Base-by-base conservation (phyloP, 2,888 invertebrate genomes). In the Philaethria dido region DNA sequence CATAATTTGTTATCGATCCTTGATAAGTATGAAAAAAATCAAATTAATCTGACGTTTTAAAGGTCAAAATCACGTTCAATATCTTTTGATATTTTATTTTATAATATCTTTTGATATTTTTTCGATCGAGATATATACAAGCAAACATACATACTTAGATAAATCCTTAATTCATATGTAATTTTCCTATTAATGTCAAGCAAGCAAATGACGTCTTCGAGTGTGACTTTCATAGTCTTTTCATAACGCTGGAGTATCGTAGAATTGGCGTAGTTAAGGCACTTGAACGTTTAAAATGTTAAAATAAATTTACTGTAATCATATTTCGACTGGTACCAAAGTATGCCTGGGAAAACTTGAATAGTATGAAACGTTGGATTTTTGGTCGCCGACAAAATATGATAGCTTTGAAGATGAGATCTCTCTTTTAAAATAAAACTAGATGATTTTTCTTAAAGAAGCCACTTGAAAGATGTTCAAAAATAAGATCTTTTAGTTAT, bases 341-440 rank as follows among this genome's bases (percentile, higher is more conserved):
- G 22, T 42, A 5, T 42, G 42, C 57, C 5, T 42, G 57, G 22
- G 22, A 25, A 16, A 4, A 42, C 22, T 57, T 42, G 42, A 57
- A 42, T 42, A 22, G 39, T 11, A 39, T 8, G 57, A 42, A 57
- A 57, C 20, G 42, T 22, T 25, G 22, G 13, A 25, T 57, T 42
- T 42, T 57, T 42, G n/a, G 42, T 25, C n/a, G 22, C 57, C 22
- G 57, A 57, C 22, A 22, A 57, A 57, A 57, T 57, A 14, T 20
- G 57, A 57, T n/a, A 42, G 42, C 22, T 57, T 20, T 9, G 22
- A 47, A 55, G 22, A 14, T 20, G 33, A 11, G 18, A 55, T 33
- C 9, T 55, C 47, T 55, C n/a, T n/a, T n/a, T 64, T 54, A 22
- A 36, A 64, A 45, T 29, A 11, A 45, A 55, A 45, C 63, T 22